These are phyloP conservation scores for Orbicella faveolata DNA, from an alignment of 64 coral and sea anemone genomes.

Conservation along the genomic window DNA sequence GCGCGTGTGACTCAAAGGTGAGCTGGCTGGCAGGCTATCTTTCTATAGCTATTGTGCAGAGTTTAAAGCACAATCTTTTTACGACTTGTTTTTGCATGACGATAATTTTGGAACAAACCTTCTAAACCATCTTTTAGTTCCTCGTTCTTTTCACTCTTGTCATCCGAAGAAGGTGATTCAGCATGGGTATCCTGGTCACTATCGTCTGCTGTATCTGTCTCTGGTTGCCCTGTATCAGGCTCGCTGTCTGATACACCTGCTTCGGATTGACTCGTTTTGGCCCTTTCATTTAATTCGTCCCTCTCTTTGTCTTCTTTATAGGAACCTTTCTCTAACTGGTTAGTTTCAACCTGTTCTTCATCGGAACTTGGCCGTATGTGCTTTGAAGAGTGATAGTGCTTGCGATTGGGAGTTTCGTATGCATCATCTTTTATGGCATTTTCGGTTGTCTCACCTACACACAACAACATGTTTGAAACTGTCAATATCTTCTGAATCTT, in stretches of 20 bases:
- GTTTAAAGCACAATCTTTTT: too few species aligned
- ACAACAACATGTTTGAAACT: background rate
- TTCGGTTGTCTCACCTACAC: conserved; percentile 16
- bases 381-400: background rate
- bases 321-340: background rate
- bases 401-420: background rate
- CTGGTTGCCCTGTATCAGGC: background rate
- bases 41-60: too few species aligned
- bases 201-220: background rate
- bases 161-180: background rate
- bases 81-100: too few species aligned
- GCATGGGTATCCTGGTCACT: background rate
- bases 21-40: too few species aligned
- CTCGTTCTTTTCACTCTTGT: conserved; percentile 26
- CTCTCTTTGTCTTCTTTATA: background rate
- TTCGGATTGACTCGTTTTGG: conserved; percentile 2
- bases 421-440: conserved; percentile 22
- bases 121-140: conserved; percentile 45
- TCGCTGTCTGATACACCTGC: background rate
- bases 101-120: background rate
- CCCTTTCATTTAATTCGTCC: background rate
- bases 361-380: background rate
- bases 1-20: too few species aligned
- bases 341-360: background rate
- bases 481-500: background rate